Base-by-base conservation (phyloP, 2,888 invertebrate species). In the Melipona beecheii region DNA sequence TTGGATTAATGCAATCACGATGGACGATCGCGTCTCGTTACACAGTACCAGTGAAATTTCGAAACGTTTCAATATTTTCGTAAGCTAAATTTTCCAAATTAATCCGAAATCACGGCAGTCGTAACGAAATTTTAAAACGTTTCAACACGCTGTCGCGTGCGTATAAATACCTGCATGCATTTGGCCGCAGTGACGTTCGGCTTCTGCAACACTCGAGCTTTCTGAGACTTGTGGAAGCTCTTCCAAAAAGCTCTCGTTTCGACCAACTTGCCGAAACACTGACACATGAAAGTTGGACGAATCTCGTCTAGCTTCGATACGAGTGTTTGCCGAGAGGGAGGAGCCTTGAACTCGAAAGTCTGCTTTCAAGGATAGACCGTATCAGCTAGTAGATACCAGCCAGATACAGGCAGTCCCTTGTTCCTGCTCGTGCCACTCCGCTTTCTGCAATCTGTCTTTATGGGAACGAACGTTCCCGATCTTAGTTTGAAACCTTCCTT, bases 311-410 rank as follows among this genome's bases (percentile, higher is more conserved):
- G 13, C 6, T 43, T n/a, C 60, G 54, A 68, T 50, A 69, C 70
- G 31, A 62, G 58, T 43, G 31, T 21, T 31, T 13, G 5, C 54
- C 54, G 68, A 31, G 54, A 52, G 31, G 68, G 60, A 85, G 68
- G 60, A 85, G 69, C 89, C 86, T 88, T 88, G 86, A 81, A 84
- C 87, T 88, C 84, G 72, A 60, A 69, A 74, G 77, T 56, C 27
- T 69, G 56, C 15, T 64, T 27, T 70, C 79, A 84, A 88, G 84
- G 86, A 82, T 81, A 56, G 27, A 0, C 64, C 11, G 64, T 13
- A 13, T 52, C 43, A 43, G 36, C 64, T 62, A 43, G 43, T 43
- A 43, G 43, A 43, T 58, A 76, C 68, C 56, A 24, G 62, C n/a
- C 75, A 56, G 76, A 74, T 73, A 74, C 65, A 43, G 49, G 66